Evolutionary conservation across 2,888 invertebrate genomes (phyloP), one percentile per base, ranked within the genome.

Genomic region (Aromia moschata): DNA sequence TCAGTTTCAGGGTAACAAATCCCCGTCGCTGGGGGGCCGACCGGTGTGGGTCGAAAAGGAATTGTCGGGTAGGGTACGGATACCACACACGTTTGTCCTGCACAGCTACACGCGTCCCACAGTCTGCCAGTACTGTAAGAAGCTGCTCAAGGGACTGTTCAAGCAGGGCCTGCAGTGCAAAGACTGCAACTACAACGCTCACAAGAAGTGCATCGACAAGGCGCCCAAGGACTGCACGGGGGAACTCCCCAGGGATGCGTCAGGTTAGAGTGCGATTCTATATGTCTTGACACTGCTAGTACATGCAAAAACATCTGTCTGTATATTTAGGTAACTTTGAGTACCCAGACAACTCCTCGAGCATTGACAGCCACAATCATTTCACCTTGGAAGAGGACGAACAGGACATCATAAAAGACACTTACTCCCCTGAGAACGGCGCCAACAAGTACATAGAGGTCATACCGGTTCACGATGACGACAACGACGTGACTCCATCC

Each of bases 31-130:
- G 72, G 85, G 87, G 70, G 85, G 91, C 62, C 82, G 91, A 56
- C 86, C 89, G 2, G 82, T 86, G 15, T 89, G 90, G 89, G 84
- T 89, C 65, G 91, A 91, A 74, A 84, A 87, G 71, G 89, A 90
- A 75, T 84, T 88, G 72, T 89, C 89, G 2, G 73, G 81, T 14
- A 77, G 83, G 49, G 83, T 88, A 59, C 87, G 89, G 77, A 93
- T 95, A 76, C 98, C 98, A 30, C 98, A 98, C 83, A 98, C 98
- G 2, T 98, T 98, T 83, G 92, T 95, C 76, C 87, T 98, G 65
- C 98, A 98, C 84, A 92, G 94, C 53, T 99, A 99, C 83, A 97
- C 96, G 43, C 86, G 95, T 46, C 99, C 98, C 53, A 99, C 98
- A 0, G 92, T 98, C 14, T 99, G 99, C 79, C 93, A 96, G 72